Conservation (phyloP, 2,888 invertebrate genomes). For the Capitulum mitella region DNA sequence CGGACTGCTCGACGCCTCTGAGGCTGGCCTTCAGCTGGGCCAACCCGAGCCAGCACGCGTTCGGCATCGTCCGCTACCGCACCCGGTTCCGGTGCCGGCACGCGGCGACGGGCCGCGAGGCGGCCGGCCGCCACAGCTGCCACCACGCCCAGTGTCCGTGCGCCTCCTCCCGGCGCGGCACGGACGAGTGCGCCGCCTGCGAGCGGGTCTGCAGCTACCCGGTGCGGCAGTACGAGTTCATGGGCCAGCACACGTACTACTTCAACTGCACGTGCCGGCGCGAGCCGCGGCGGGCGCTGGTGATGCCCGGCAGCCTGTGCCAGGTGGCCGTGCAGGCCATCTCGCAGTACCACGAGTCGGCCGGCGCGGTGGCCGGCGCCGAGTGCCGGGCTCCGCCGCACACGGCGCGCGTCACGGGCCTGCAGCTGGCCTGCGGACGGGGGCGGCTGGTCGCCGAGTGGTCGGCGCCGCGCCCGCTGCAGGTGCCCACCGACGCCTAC, state of each 20-base stretch:
- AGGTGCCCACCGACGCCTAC: not conserved
- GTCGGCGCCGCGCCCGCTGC: not conserved
- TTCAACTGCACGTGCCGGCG: not conserved
- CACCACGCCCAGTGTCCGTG: not conserved
- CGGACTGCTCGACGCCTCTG: not conserved
- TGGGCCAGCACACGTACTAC: not conserved
- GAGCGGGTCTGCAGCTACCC: constrained; percentile 22
- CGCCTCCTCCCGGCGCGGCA: not conserved
- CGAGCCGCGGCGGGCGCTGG: not conserved
- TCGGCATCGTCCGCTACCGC: constrained; percentile 11
- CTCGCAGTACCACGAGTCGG: not conserved
- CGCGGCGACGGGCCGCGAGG: not conserved
- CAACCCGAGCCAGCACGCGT: not conserved
- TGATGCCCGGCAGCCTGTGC: not conserved
- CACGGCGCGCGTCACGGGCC: not conserved
- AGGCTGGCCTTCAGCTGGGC: not conserved
- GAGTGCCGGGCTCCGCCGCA: not conserved
- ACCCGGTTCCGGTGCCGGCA: not conserved
- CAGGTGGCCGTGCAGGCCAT: not conserved
- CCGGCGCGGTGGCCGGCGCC: not conserved
- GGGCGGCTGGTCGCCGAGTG: not conserved
- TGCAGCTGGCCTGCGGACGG: not conserved
- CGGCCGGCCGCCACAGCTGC: not conserved
- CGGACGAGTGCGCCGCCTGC: constrained; percentile 11
- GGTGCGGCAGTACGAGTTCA: not conserved